Base-by-base conservation (phyloP, 2,888 invertebrate species). In the Microctonus brassicae region DNA sequence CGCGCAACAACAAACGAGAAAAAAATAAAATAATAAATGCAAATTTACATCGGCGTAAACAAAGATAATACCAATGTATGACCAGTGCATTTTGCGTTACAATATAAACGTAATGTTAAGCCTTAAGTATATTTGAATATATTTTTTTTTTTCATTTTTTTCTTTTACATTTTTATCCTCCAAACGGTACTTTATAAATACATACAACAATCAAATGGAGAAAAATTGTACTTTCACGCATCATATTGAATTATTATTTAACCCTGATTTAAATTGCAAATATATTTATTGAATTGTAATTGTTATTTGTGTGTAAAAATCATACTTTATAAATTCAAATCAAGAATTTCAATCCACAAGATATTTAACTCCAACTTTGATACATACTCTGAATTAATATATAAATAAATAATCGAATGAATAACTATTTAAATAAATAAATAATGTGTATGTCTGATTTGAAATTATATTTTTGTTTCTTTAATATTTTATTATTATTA, bases 61-160 rank as follows among this genome's bases (percentile, higher is more conserved):
- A 66, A 66, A 77, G 74, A 75, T 76, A 81, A 80, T 80, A 76
- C 81, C 70, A 80, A 82, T 75, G 76, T 83, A 80, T 75, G 82
- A 73, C 75, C 75, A 76, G 69, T 71, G 76, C 67, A 80, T 76
- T 76, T 42, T n/a, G 58, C 26, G 36, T 69, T 74, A 84, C 84
- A 84, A 84, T 84, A 73, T 75, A 60, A 75, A 73, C 78, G 78
- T 84, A 84, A 84, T 84, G 84, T 81, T 84, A 84, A 84, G 82
- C 84, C 83, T 39, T 64, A 42, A 72, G 17, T 39, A 39, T 39
- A n/a, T 13, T n/a, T n/a, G n/a, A n/a, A n/a, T n/a, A 39, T 39
- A n/a, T 47, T 17, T 47, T 47, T 47, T 17, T 17, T 17, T 47
- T 17, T n/a, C 17, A 42, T 64, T 29, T 69, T 64, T 72, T 72